phyloP scores from a whole-genome alignment of 1,140 invertebrate genomes.

The Pseudoatta argentina region DNA sequence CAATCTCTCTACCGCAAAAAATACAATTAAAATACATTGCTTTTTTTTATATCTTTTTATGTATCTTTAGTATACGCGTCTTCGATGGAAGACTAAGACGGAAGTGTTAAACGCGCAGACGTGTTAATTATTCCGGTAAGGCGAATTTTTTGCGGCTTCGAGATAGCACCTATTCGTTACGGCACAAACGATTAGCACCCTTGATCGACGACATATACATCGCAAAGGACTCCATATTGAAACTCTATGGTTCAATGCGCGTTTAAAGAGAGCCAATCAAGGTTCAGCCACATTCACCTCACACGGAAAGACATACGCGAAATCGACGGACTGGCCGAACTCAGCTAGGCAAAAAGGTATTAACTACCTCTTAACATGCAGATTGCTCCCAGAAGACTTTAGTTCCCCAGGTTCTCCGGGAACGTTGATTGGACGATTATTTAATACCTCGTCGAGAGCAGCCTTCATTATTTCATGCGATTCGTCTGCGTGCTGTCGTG shows the following conservation, averaged over 20 bases:
- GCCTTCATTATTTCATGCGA: slow-evolving; percentile 68
- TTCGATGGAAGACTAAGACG: not conserved
- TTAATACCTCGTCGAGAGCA: slow-evolving; percentile 80
- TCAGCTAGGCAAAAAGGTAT: slow-evolving; percentile 84
- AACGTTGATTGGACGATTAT: slow-evolving; percentile 85
- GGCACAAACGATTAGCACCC: not conserved
- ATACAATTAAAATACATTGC: no score
- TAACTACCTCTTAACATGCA: slow-evolving; percentile 86
- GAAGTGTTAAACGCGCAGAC: not conserved
- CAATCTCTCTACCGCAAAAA: not conserved
- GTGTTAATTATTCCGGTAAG: slow-evolving; percentile 4
- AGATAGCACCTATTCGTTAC: not conserved
- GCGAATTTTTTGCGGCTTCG: not conserved
- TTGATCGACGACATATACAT: not conserved
- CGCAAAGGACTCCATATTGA: not conserved
- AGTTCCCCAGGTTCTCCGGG: slow-evolving; percentile 75
- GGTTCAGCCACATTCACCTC: not conserved
- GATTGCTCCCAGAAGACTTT: slow-evolving; percentile 84
- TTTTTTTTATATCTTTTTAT: not conserved
- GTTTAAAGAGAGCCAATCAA: slow-evolving; percentile 18
- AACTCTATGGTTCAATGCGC: slow-evolving; percentile 16
- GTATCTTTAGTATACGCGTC: not conserved
- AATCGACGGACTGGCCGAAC: slow-evolving; percentile 68
- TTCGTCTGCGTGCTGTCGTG: slow-evolving; percentile 22
- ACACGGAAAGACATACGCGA: slow-evolving; percentile 62